Evolutionary conservation across 2,113 vertebrate species (phyloP).

Genomic region (Hemiscyllium ocellatum): DNA sequence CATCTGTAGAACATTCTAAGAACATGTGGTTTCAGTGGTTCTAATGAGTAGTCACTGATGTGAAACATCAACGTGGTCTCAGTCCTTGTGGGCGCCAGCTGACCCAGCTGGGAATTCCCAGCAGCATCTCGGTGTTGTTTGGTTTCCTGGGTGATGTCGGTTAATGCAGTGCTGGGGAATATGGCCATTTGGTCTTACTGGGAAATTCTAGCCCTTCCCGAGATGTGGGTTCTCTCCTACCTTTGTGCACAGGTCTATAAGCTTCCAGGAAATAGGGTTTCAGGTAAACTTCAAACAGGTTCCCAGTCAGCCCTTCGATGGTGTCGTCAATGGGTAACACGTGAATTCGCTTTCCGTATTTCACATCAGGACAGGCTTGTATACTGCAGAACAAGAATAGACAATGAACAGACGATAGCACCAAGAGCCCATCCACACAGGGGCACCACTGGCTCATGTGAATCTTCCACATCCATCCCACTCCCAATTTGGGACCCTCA

Average conservation of each 20-base stretch:
- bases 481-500: too few species aligned
- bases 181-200: not conserved
- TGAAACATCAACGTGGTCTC: too few species aligned
- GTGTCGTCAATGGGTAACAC: slow-evolving; percentile 52
- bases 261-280: slow-evolving; percentile 53
- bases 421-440: not conserved
- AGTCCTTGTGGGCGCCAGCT: too few species aligned
- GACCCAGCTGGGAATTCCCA: too few species aligned
- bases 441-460: too few species aligned
- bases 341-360: slow-evolving; percentile 50
- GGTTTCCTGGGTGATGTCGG: too few species aligned
- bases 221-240: slow-evolving; percentile 34
- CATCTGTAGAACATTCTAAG: too few species aligned
- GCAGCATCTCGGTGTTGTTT: too few species aligned
- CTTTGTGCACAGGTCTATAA: slow-evolving; percentile 53
- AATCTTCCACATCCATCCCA: too few species aligned
- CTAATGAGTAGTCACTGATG: too few species aligned
- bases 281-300: slow-evolving; percentile 51
- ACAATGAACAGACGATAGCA: not conserved
- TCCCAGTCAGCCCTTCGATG: slow-evolving; percentile 48
- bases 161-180: too few species aligned
- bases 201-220: not conserved
- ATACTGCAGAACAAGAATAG: slow-evolving; percentile 42
- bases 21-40: too few species aligned
- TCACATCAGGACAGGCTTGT: slow-evolving; percentile 50